Conservation (phyloP, 1,140 invertebrate species). For the Drosophila pseudoobscura region DNA sequence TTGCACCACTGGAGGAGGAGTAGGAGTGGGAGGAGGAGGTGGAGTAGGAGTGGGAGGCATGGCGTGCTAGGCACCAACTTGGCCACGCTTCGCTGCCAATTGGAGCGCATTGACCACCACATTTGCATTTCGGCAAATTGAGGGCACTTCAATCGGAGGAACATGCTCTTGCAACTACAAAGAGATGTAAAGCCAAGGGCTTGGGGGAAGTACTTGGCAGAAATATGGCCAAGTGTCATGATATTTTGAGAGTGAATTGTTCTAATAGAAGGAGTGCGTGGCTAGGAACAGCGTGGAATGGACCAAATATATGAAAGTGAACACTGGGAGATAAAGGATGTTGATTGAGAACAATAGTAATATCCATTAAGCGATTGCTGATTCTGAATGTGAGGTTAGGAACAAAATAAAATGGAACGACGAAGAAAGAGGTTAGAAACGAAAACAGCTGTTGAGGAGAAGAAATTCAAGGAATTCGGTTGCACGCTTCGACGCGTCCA, state of each 20-base stretch:
- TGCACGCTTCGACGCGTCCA: too few relatives aligned
- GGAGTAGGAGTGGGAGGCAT: constrained; percentile 18
- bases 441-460: too few relatives aligned
- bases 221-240: constrained; percentile 33
- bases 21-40: too few relatives aligned
- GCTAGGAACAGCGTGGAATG: background rate
- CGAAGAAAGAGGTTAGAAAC: too few relatives aligned
- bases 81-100: constrained; percentile 60
- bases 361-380: too few relatives aligned
- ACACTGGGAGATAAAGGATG: too few relatives aligned
- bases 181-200: background rate
- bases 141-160: background rate
- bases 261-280: background rate
- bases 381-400: too few relatives aligned
- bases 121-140: constrained; percentile 55
- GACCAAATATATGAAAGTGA: too few relatives aligned
- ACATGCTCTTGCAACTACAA: constrained; percentile 2
- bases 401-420: too few relatives aligned
- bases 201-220: constrained; percentile 7
- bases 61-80: constrained; percentile 61
- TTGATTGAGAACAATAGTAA: too few relatives aligned
- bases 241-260: constrained; percentile 12
- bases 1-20: constrained; percentile 63
- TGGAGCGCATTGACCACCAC: constrained; percentile 74
- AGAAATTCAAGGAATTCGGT: too few relatives aligned